Evolutionary conservation across 2,888 invertebrate genomes (phyloP).

Genomic region (Prosapia bicincta): DNA sequence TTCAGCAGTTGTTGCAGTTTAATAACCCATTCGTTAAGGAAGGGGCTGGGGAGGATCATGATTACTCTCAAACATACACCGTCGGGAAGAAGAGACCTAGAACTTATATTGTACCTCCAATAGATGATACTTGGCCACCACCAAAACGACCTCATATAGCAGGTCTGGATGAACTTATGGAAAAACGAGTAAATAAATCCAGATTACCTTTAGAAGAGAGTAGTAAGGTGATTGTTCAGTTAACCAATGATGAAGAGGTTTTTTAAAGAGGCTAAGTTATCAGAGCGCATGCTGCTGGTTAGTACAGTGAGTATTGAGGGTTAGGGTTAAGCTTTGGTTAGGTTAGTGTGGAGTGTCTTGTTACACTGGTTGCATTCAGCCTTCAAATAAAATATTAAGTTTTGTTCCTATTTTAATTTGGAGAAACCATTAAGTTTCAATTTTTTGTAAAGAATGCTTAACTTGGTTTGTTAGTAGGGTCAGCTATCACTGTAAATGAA

Average conservation of each 20-base stretch:
- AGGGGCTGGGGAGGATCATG: constrained; percentile 33
- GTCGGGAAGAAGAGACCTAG: constrained; percentile 19
- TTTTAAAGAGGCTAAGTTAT: not conserved
- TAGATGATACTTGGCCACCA: constrained; percentile 36
- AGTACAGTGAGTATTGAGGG: not conserved
- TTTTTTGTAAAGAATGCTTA: no score
- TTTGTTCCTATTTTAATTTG: not conserved
- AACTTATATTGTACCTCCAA: constrained; percentile 30
- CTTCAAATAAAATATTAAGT: not conserved
- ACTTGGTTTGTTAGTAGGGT: no score
- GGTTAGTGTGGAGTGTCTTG: not conserved
- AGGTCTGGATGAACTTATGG: not conserved
- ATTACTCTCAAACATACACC: constrained; percentile 31
- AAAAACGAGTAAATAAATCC: constrained; percentile 4
- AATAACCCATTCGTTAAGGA: constrained; percentile 10
- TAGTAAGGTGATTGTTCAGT: not conserved
- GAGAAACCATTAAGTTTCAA: not conserved
- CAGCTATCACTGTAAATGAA: no score
- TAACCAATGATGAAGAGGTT: not conserved
- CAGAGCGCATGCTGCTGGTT: not conserved
- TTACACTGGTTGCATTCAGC: no score
- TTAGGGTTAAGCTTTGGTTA: not conserved
- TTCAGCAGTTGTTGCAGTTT: constrained; percentile 36
- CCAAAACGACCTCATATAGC: constrained; percentile 27
- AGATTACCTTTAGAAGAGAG: constrained; percentile 1